Evolutionary conservation across 2,888 invertebrate species (phyloP), one percentile per base, ranked within the genome.

Genomic region (Philonicus albiceps): DNA sequence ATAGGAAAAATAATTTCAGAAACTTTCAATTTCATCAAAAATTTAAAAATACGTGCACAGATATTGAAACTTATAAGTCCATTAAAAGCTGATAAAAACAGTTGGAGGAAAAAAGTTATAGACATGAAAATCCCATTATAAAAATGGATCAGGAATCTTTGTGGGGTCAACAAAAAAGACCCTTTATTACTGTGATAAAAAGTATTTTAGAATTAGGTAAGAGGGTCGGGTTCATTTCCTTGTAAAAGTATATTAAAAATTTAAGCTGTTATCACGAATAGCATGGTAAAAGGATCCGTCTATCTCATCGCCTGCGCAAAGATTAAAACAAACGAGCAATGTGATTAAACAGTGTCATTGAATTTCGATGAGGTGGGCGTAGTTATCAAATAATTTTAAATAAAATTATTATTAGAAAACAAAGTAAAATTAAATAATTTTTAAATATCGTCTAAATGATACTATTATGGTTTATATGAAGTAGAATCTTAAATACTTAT

Each of bases 71-170:
- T n/a, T 37, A 5, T 34, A 37, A 76, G 22, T 76, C 22, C 19
- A 76, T 22, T 37, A 19, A 40, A 76, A 76, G 37, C 11, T 76
- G 76, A 43, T 13, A 76, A 37, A 40, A 27, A 37, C 76, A 40
- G 37, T 31, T 40, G 22, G 40, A 43, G 40, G 43, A n/a, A 76
- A 40, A 76, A n/a, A n/a, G 11, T 40, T 27, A 22, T 19, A 76
- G 43, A 40, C 76, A 76, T 76, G 27, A 31, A 76, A 40, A 76
- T 40, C 11, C 76, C 76, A 76, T 76, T 76, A 40, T 31, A 76
- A 43, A 76, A 76, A 19, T 40, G 11, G 27, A 19, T 76, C 19
- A 19, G 13, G 43, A 76, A 40, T 40, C 22, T 22, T 11, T 40
- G n/a, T 49, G n/a, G 7, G 19, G n/a, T 5, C 19, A 49, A 7